phyloP scores from a whole-genome alignment of 2,888 invertebrate species.

The Rhimphoctona megacephalus region DNA sequence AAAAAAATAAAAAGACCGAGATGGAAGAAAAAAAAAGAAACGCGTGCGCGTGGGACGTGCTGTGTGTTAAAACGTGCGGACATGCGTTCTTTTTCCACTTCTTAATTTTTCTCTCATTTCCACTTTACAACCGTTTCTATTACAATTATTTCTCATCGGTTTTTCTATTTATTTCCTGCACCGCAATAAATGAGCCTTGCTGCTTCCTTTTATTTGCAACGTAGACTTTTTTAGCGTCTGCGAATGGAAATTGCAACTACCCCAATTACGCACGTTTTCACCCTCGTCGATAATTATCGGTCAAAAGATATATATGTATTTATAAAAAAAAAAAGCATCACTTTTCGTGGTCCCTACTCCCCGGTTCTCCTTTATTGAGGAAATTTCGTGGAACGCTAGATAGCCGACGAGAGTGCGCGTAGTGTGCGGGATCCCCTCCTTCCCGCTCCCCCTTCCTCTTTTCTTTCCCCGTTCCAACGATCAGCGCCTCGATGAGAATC shows the following conservation, averaged over 20 bases:
- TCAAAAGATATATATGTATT: constrained; percentile 3
- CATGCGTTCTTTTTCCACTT: constrained; percentile 40
- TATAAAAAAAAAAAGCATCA: constrained; percentile 35
- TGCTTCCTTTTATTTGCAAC: neutral
- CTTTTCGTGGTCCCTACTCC: constrained; percentile 28
- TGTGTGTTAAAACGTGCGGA: constrained; percentile 68
- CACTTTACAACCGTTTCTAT: neutral
- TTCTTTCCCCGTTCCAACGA: constrained; percentile 26
- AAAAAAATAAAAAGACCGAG: constrained; percentile 39
- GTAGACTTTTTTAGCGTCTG: neutral
- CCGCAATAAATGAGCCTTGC: neutral
- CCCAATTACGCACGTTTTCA: neutral
- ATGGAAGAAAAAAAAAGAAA: constrained; percentile 46
- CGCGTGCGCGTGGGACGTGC: constrained; percentile 71
- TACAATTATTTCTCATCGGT: constrained; percentile 2
- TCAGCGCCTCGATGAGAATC: constrained; percentile 62
- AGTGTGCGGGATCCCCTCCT: constrained; percentile 60
- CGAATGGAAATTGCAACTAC: neutral
- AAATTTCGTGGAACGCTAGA: constrained; percentile 63
- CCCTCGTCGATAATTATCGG: neutral
- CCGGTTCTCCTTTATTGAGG: constrained; percentile 27
- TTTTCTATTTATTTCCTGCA: neutral
- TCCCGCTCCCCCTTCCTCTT: constrained; percentile 14
- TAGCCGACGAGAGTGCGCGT: constrained; percentile 63
- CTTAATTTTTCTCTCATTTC: neutral